A percentile compares a stretch with the other conserved stretches of the same genome.
These are phyloP conservation scores for Biston stratarius DNA, from an alignment of 2,888 invertebrate genomes.

Conservation along the genomic window DNA sequence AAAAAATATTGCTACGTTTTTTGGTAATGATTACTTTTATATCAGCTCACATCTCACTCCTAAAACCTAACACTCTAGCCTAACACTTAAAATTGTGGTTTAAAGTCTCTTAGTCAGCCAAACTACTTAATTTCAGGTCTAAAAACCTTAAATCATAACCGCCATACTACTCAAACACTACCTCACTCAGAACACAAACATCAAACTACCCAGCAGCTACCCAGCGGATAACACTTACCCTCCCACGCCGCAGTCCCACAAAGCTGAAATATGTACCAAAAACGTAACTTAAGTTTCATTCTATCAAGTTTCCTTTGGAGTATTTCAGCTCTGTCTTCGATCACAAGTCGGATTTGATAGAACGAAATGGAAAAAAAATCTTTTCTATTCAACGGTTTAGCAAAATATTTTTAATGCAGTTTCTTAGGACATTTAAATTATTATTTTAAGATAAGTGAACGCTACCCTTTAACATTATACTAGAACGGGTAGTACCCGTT, in stretches of 20 bases:
- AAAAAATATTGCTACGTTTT: background rate
- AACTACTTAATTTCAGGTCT: background rate
- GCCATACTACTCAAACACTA: background rate
- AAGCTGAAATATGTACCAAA: conserved; percentile 45
- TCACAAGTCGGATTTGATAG: conserved; percentile 52
- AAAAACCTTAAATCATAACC: background rate
- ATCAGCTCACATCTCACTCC: too few relatives aligned
- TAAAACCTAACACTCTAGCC: too few relatives aligned
- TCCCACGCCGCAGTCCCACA: conserved; percentile 46
- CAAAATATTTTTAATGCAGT: conserved; percentile 39
- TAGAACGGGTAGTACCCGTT: conserved; percentile 39
- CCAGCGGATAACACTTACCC: conserved; percentile 29
- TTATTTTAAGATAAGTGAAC: conserved; percentile 42
- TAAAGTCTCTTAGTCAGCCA: background rate
- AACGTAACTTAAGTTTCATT: conserved; percentile 46
- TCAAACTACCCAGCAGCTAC: conserved; percentile 20
- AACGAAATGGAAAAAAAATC: conserved; percentile 16
- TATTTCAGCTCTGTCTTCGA: conserved; percentile 48
- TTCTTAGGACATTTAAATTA: conserved; percentile 41
- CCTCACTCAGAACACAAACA: conserved; percentile 16
- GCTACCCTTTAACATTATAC: conserved; percentile 42
- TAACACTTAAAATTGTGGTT: background rate
- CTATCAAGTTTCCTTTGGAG: conserved; percentile 38
- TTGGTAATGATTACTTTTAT: too few relatives aligned
- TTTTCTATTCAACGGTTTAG: conserved; percentile 34